Evolutionary conservation across 2,113 vertebrate genomes (phyloP).

Genomic region (Noturus placidus): DNA sequence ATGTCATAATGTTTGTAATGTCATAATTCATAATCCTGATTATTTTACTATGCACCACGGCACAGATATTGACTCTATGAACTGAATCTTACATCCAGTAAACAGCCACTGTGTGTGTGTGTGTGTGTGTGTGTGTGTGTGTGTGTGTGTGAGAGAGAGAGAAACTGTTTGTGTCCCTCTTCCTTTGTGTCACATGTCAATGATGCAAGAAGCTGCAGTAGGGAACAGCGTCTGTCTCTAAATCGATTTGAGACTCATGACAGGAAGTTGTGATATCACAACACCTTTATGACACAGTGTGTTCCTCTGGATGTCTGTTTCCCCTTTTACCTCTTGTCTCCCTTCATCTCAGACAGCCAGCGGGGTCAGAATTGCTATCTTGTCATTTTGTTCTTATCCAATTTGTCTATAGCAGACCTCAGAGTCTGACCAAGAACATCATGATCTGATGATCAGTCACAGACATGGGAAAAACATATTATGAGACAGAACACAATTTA

Average conservation of each 20-base stretch:
- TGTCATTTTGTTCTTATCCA: not conserved
- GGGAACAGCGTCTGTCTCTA: not conserved
- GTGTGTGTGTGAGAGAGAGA: not conserved
- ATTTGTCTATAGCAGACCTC: not conserved
- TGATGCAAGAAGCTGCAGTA: slow-evolving; percentile 25
- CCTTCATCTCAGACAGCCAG: not conserved
- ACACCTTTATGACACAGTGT: not conserved
- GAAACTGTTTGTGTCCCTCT: not conserved
- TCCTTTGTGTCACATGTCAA: not conserved
- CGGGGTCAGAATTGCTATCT: not conserved
- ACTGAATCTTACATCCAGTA: not conserved
- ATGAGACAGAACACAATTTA: not conserved
- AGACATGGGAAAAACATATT: not conserved
- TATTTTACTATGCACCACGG: not conserved
- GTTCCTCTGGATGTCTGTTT: not conserved
- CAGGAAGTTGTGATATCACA: slow-evolving; percentile 11
- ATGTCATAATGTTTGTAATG: not conserved
- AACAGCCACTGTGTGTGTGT: not conserved
- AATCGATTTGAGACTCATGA: slow-evolving; percentile 28
- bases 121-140: too few relatives aligned
- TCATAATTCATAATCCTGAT: not conserved
- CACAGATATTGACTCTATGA: not conserved
- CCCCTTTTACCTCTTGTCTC: not conserved
- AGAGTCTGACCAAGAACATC: not conserved
- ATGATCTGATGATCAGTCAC: not conserved